Evolutionary conservation across 2,888 invertebrate genomes (phyloP).

Genomic region (Campoletis raptor): DNA sequence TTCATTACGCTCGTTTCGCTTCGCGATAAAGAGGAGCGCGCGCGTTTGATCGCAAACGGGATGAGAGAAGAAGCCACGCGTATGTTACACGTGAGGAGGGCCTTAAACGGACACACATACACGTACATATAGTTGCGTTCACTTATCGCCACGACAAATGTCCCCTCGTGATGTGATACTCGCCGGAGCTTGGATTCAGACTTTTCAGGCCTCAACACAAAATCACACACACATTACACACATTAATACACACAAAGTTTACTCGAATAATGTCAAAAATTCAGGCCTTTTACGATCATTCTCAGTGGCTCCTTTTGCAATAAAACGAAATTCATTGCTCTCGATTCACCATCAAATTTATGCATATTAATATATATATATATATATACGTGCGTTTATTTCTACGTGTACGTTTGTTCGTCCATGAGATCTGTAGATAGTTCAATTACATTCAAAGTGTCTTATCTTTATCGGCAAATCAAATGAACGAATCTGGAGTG

Average conservation of each 20-base stretch:
- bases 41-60: slow-evolving; percentile 10
- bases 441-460: slow-evolving; percentile 47
- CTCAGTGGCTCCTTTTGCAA: slow-evolving; percentile 9
- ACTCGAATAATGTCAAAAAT: slow-evolving; percentile 40
- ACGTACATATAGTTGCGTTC: slow-evolving; percentile 3
- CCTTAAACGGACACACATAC: slow-evolving; percentile 25
- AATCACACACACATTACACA: not conserved
- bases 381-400: not conserved
- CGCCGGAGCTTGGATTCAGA: slow-evolving; percentile 18
- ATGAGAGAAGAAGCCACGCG: slow-evolving; percentile 50
- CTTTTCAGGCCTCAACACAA: slow-evolving; percentile 2
- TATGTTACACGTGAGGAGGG: slow-evolving; percentile 18
- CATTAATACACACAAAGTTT: not conserved
- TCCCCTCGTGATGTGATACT: slow-evolving; percentile 27
- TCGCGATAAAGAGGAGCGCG: slow-evolving; percentile 61
- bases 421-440: slow-evolving; percentile 48
- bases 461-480: slow-evolving; percentile 40
- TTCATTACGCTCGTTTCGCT: slow-evolving; percentile 67
- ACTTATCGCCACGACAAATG: slow-evolving; percentile 63
- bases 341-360: slow-evolving; percentile 22
- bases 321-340: slow-evolving; percentile 50
- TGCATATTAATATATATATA: slow-evolving; percentile 18
- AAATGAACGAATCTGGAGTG: not conserved
- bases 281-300: slow-evolving; percentile 38
- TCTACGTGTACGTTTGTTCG: not conserved